Conservation (phyloP, 2,113 vertebrate genomes). For the Orycteropus afer region DNA sequence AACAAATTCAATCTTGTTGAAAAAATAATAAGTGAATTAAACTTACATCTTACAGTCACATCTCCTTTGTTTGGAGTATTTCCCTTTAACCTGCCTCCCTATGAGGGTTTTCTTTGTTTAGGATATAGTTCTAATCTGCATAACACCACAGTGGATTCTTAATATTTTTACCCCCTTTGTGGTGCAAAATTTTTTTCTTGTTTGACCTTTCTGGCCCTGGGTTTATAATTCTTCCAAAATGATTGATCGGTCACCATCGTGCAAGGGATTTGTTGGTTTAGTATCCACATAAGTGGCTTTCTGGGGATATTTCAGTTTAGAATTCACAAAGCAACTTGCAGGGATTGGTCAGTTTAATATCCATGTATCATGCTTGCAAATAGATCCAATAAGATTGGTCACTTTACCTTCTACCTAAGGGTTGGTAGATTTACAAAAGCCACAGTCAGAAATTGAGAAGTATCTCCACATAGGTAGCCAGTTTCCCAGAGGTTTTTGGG, state of each 20-base stretch:
- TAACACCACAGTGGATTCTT: background rate
- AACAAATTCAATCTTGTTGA: background rate
- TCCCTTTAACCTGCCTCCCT: background rate
- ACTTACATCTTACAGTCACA: background rate
- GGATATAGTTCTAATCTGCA: background rate
- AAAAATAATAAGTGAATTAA: background rate
- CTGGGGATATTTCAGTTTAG: no score
- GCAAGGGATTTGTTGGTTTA: background rate
- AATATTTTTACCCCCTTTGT: background rate
- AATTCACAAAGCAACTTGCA: no score
- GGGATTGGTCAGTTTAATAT: background rate
- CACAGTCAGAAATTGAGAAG: background rate
- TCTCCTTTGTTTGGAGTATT: no score
- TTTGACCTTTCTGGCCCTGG: background rate
- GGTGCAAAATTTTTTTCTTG: background rate
- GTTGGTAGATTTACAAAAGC: background rate
- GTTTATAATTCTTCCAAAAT: background rate
- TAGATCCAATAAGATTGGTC: background rate
- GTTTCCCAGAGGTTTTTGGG: background rate
- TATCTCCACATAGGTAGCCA: background rate
- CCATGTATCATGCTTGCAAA: background rate
- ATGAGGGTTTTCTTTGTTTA: background rate
- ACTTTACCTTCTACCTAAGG: background rate
- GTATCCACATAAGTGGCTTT: background rate
- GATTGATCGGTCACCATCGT: background rate